These are phyloP conservation scores for Palaemon carinicauda DNA, from an alignment of 1,140 invertebrate genomes.

Conservation along the genomic window DNA sequence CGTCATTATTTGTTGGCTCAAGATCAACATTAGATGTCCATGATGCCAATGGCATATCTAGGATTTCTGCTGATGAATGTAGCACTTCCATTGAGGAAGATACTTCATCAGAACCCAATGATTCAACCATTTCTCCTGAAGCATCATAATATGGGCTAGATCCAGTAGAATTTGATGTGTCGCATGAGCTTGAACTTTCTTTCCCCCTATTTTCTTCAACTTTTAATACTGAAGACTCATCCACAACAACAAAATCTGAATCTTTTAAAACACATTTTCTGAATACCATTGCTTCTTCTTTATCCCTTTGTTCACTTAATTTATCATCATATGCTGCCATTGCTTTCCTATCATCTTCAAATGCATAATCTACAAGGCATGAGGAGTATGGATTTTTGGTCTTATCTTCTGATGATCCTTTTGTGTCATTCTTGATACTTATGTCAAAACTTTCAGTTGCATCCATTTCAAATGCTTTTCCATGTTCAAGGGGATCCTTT, in stretches of 20 bases:
- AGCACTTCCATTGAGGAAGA: slow-evolving; percentile 54
- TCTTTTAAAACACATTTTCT: slow-evolving; percentile 31
- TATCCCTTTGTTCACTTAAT: neutral
- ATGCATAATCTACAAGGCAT: too few relatives aligned
- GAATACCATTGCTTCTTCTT: neutral
- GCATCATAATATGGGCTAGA: slow-evolving; percentile 48
- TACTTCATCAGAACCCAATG: slow-evolving; percentile 43
- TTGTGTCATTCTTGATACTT: too few relatives aligned
- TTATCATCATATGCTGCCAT: neutral
- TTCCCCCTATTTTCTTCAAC: slow-evolving; percentile 1
- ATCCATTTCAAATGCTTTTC: too few relatives aligned
- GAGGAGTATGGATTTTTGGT: too few relatives aligned
- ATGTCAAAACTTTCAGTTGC: too few relatives aligned
- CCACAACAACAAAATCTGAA: slow-evolving; percentile 16
- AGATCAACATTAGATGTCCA: neutral
- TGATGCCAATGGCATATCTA: neutral
- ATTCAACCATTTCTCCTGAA: slow-evolving; percentile 46
- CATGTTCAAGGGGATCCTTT: too few relatives aligned
- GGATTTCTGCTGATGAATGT: slow-evolving; percentile 49
- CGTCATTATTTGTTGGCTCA: neutral
- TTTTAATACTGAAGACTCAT: neutral
- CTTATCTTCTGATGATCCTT: too few relatives aligned
- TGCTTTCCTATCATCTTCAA: neutral
- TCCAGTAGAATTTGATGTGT: slow-evolving; percentile 32
- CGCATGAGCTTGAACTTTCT: slow-evolving; percentile 8